Conservation (phyloP, 2,113 vertebrate genomes). For the Proteles cristata region DNA sequence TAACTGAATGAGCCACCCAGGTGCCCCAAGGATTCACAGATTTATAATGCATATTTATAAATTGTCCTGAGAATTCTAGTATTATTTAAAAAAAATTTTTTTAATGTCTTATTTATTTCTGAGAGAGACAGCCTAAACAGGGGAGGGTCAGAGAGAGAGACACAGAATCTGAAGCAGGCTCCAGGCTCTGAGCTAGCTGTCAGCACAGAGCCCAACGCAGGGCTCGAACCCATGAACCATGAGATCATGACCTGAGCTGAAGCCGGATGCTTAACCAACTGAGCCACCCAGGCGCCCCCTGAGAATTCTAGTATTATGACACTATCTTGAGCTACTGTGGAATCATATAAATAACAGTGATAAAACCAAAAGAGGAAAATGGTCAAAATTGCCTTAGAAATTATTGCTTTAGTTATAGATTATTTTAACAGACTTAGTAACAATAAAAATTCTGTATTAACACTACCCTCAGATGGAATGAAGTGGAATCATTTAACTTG, state of each 20-base stretch:
- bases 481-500: not conserved
- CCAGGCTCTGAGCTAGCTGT: too few relatives aligned
- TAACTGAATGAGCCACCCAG: too few relatives aligned
- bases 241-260: too few relatives aligned
- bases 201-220: too few relatives aligned
- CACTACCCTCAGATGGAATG: not conserved
- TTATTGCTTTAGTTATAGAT: not conserved
- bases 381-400: not conserved
- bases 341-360: not conserved
- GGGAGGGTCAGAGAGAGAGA: too few relatives aligned
- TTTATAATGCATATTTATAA: not conserved
- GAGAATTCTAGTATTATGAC: not conserved
- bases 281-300: not conserved
- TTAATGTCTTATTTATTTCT: too few relatives aligned
- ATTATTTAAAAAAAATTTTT: too few relatives aligned
- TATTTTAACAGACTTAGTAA: not conserved
- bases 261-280: too few relatives aligned
- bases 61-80: not conserved
- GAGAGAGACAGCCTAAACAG: too few relatives aligned
- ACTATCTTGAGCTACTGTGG: not conserved
- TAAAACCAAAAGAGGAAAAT: not conserved
- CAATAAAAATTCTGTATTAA: not conserved
- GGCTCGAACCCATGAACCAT: too few relatives aligned
- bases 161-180: too few relatives aligned
- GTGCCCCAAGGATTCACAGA: not conserved